Evolutionary conservation across 2,797 vertebrate genomes (phyloP).

Genomic region (Tauraco hartlaubi): DNA sequence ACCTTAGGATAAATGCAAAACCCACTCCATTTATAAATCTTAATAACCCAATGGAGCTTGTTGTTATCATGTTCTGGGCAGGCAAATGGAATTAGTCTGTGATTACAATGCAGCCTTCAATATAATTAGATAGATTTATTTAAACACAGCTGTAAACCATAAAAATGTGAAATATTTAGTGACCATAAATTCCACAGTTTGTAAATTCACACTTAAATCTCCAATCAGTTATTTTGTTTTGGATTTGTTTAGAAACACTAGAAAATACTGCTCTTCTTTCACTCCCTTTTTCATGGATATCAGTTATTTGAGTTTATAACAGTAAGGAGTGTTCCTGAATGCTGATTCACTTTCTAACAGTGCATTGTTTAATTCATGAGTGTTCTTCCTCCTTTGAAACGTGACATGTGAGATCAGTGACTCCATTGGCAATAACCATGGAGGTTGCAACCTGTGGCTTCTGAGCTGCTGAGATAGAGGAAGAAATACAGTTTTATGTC

Average conservation of each 20-base stretch:
- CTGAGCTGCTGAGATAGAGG: not conserved
- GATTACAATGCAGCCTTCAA: slow-evolving; percentile 66
- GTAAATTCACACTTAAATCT: slow-evolving; percentile 53
- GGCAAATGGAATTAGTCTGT: slow-evolving; percentile 60
- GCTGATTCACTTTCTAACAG: not conserved
- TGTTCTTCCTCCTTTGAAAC: not conserved
- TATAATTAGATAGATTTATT: slow-evolving; percentile 79
- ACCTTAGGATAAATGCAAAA: slow-evolving; percentile 29
- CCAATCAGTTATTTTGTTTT: slow-evolving; percentile 45
- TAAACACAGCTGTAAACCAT: slow-evolving; percentile 78
- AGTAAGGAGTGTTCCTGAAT: not conserved
- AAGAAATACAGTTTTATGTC: not conserved
- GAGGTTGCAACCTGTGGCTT: not conserved
- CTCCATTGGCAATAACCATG: not conserved
- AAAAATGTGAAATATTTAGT: slow-evolving; percentile 66
- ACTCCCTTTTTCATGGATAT: not conserved
- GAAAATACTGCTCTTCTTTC: slow-evolving; percentile 25
- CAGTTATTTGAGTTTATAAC: not conserved
- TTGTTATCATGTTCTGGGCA: slow-evolving; percentile 54
- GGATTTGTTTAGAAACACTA: slow-evolving; percentile 14
- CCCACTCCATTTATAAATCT: slow-evolving; percentile 55
- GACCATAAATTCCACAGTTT: slow-evolving; percentile 50
- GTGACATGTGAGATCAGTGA: not conserved
- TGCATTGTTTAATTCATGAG: not conserved
- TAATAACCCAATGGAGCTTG: slow-evolving; percentile 20